A percentile compares a stretch with the other conserved stretches of the same genome.
These are phyloP conservation scores for Lithobates pipiens DNA, from an alignment of 2,797 vertebrate genomes.

Conservation along the genomic window DNA sequence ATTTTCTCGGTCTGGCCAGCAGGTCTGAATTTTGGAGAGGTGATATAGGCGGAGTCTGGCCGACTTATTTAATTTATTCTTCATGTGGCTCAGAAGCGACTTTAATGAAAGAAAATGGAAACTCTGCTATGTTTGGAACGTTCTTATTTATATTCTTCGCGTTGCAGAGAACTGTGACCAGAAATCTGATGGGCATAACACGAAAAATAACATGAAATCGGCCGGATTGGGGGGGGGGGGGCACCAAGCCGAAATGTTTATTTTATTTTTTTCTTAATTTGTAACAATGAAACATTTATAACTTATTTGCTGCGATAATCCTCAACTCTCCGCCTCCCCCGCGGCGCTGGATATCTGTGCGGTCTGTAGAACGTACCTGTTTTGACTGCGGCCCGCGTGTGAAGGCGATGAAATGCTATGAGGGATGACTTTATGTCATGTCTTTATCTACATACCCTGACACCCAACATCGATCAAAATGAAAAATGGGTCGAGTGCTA, in stretches of 20 bases:
- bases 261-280: not conserved
- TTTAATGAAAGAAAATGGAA: too few relatives aligned
- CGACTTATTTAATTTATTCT: too few relatives aligned
- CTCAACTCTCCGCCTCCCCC: not conserved
- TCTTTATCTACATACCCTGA: not conserved
- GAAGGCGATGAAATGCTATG: conserved; percentile 25
- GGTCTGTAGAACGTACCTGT: not conserved
- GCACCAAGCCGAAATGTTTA: not conserved
- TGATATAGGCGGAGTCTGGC: too few relatives aligned
- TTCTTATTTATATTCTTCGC: too few relatives aligned
- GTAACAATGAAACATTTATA: not conserved
- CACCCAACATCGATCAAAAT: conserved; percentile 5
- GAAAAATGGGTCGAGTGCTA: not conserved
- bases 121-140: too few relatives aligned
- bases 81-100: too few relatives aligned
- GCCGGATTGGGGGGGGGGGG: too few relatives aligned
- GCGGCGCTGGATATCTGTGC: not conserved
- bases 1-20: too few relatives aligned
- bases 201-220: too few relatives aligned
- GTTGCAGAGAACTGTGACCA: too few relatives aligned
- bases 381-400: not conserved
- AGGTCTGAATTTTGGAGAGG: too few relatives aligned
- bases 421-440: conserved; percentile 28
- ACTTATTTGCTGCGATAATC: conserved; percentile 1
- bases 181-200: too few relatives aligned